These are phyloP conservation scores for Torymus tubicola DNA, from an alignment of 2,888 invertebrate genomes.

Conservation along the genomic window DNA sequence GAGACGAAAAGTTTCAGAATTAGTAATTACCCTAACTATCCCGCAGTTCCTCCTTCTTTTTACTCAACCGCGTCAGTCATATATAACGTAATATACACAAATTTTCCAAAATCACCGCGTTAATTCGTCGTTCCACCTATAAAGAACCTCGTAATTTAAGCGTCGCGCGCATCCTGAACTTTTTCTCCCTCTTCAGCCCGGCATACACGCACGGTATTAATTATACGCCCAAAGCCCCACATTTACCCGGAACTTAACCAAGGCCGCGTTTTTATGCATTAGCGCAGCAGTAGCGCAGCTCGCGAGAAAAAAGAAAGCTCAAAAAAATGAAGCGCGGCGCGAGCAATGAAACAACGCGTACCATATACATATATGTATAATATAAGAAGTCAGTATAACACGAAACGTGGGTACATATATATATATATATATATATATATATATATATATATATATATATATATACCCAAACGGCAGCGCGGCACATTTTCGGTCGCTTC, in stretches of 20 bases:
- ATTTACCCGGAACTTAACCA: not conserved
- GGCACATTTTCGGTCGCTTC: slow-evolving; percentile 20
- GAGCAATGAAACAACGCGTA: not conserved
- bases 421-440: too few species aligned
- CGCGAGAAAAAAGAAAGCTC: not conserved
- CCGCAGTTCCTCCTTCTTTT: not conserved
- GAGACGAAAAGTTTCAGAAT: too few species aligned
- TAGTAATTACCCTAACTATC: too few species aligned
- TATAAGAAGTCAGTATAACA: too few species aligned
- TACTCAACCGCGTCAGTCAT: not conserved
- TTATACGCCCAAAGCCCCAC: not conserved
- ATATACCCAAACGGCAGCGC: too few species aligned
- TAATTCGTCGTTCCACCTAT: not conserved
- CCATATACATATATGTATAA: too few species aligned
- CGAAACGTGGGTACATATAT: too few species aligned
- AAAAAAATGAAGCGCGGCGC: not conserved
- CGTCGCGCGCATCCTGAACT: not conserved
- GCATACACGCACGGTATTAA: slow-evolving; percentile 7
- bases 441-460: too few species aligned
- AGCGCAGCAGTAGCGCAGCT: not conserved
- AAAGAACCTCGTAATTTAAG: not conserved
- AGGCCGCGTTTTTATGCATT: not conserved
- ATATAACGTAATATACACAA: not conserved
- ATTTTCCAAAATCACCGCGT: slow-evolving; percentile 11
- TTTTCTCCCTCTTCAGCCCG: not conserved